Base-by-base conservation (phyloP, 2,113 vertebrate genomes). In the Verasper variegatus region DNA sequence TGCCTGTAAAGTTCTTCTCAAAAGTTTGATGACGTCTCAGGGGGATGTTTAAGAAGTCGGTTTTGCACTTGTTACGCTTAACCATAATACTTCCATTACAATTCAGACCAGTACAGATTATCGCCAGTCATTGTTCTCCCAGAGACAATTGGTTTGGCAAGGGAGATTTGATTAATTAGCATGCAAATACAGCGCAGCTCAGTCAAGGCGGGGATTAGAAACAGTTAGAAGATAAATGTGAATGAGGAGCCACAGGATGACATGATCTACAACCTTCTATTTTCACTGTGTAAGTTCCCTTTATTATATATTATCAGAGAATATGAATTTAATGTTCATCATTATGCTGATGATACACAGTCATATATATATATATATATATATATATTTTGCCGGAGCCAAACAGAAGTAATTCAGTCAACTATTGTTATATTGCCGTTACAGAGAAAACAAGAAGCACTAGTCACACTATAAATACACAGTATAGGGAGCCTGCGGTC, bases 41-140 rank as follows among this genome's bases (percentile, higher is more conserved):
- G 12, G 51, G 18, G 45, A 49, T 12, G 12, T 61, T 78, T 54
- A 21, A 56, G 49, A 12, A 62, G 49, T 1, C 11, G 10, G 20
- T 54, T 54, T 54, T n/a, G 20, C 47, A 7, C 47, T 17, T 54
- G 20, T 56, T 15, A 26, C 24, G 59, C 27, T 49, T 58, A 42
- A 62, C 26, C 26, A 15, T 58, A 55, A 62, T 71, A 63, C 57
- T 55, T 52, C 59, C n/a, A 68, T 72, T 61, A 49, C 35, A 59
- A 60, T 37, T 68, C 21, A 58, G 35, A 62, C 15, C 26, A 60
- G 51, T 10, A 59, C 35, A 47, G 20, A 68, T 61, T 54, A 45
- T 71, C 21, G 42, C 24, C 15, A 20, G 14, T 20, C 45, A 47
- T 47, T 47, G 45, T 47, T 47, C 47, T 51, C 0, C 14, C 7